Conservation (phyloP, 2,797 vertebrate species). For the Otolemur crassicaudatus region DNA sequence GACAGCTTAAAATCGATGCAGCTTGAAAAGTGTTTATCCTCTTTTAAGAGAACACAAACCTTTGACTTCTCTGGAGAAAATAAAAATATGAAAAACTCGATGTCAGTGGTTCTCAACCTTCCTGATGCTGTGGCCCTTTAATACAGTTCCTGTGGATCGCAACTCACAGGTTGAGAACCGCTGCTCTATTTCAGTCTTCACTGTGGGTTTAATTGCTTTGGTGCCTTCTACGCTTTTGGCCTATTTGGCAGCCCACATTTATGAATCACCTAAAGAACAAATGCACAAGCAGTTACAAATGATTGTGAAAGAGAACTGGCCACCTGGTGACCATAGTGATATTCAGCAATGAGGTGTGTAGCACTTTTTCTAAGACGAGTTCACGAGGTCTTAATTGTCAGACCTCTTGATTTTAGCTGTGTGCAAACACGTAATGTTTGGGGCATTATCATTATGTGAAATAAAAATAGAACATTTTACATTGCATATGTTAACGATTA, state of each 20-base stretch:
- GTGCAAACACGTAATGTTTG: background rate
- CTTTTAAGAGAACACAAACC: background rate
- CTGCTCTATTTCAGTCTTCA: constrained; percentile 13
- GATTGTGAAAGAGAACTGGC: constrained; percentile 8
- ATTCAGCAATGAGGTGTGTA: too few species aligned
- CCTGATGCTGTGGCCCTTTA: too few species aligned
- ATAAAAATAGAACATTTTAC: background rate
- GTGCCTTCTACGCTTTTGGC: background rate
- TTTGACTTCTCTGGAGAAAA: constrained; percentile 68
- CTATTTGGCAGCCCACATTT: constrained; percentile 31
- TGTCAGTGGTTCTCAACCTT: too few species aligned
- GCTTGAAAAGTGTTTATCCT: constrained; percentile 20
- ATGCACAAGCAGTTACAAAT: background rate
- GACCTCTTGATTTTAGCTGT: background rate
- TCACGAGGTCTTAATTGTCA: too few species aligned
- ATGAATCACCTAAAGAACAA: constrained; percentile 48
- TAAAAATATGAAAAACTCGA: constrained; percentile 25
- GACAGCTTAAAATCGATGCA: background rate
- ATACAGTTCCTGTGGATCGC: too few species aligned
- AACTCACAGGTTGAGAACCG: too few species aligned
- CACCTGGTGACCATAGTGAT: too few species aligned
- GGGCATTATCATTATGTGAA: background rate
- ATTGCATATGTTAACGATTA: too few species aligned
- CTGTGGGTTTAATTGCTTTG: constrained; percentile 44
- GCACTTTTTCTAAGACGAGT: too few species aligned